Percentiles rank a stretch among this genome's conserved stretches.
Evolutionary conservation across 2,113 vertebrate species (phyloP).

Genomic region (Gasterosteus nipponicus): DNA sequence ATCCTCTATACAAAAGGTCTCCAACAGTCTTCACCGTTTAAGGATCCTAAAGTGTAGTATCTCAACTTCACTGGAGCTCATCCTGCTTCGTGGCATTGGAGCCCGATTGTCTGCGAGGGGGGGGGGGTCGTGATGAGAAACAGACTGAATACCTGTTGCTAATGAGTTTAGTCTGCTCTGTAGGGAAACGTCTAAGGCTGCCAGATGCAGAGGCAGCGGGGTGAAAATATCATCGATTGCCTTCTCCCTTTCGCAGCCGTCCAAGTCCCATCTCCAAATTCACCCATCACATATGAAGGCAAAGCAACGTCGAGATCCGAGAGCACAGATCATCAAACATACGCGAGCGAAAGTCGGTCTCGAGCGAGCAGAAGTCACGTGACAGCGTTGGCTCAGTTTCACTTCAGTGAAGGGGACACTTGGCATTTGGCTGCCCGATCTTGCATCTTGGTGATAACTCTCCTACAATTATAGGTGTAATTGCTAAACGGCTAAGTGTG

Average conservation of each 20-base stretch:
- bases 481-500: conserved; percentile 52
- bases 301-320: too few relatives aligned
- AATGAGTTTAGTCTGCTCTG: conserved; percentile 27
- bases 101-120: conserved; percentile 10
- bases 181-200: not conserved
- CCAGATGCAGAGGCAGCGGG: conserved; percentile 9
- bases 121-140: conserved; percentile 39
- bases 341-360: too few relatives aligned
- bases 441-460: conserved; percentile 64
- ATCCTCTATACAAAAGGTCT: conserved; percentile 8
- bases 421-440: conserved; percentile 64
- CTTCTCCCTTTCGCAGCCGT: not conserved
- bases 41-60: not conserved
- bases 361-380: conserved; percentile 10
- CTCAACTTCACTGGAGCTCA: conserved; percentile 18
- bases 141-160: conserved; percentile 32
- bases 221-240: not conserved
- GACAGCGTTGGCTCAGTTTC: conserved; percentile 55
- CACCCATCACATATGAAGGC: too few relatives aligned
- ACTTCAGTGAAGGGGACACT: conserved; percentile 62
- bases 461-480: conserved; percentile 59
- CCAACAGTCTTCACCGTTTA: conserved; percentile 26
- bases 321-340: too few relatives aligned
- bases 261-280: not conserved
- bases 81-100: conserved; percentile 31